A percentile compares a stretch with the other conserved stretches of the same genome.
Conservation (phyloP, 2,888 invertebrate species). For the Sepiola atlantica region DNA sequence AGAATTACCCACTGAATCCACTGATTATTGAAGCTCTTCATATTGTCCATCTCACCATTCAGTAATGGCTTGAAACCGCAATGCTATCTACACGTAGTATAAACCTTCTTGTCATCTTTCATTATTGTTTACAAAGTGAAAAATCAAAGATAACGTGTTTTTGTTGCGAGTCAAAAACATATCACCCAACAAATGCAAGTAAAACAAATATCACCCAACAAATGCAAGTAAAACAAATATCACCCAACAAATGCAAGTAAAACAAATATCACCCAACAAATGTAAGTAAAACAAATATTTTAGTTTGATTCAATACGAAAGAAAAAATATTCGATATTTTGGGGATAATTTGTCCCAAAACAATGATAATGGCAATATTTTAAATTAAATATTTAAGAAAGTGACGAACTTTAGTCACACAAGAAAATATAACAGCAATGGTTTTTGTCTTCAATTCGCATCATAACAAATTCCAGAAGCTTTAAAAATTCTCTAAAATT, state of each 20-base stretch:
- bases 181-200: background rate
- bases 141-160: background rate
- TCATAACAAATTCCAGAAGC: background rate
- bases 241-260: background rate
- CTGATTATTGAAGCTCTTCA: no score
- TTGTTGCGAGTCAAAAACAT: background rate
- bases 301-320: no score
- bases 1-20: no score
- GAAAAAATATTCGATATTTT: no score
- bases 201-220: background rate
- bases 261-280: no score
- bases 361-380: no score
- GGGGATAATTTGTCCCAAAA: no score
- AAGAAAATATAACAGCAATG: background rate
- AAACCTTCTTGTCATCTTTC: no score
- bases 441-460: background rate
- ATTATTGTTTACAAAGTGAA: background rate
- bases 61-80: background rate
- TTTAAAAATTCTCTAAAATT: background rate
- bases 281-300: background rate
- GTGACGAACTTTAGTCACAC: background rate
- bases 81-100: background rate
- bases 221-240: background rate
- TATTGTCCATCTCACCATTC: background rate
- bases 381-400: background rate